Conservation (phyloP, 2,113 vertebrate species). For the Capreolus pygargus region DNA sequence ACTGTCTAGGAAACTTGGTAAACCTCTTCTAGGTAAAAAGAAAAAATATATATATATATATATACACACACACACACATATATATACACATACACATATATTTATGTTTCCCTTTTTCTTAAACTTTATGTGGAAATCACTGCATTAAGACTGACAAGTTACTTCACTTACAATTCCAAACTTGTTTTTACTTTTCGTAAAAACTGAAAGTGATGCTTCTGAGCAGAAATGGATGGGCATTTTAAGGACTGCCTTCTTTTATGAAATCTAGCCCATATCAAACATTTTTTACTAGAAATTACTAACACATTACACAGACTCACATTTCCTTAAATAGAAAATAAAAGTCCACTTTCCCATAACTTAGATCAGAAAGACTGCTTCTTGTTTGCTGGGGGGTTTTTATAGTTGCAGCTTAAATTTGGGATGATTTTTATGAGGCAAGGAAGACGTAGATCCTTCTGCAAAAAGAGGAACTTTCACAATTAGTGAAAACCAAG, state of each 20-base stretch:
- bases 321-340: conserved; percentile 78
- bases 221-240: neutral
- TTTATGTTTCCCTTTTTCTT: neutral
- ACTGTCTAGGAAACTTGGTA: neutral
- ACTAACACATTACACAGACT: conserved; percentile 66
- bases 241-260: neutral
- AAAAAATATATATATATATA: neutral
- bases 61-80: neutral
- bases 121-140: neutral
- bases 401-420: conserved; percentile 68
- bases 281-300: conserved; percentile 58
- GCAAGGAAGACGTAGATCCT: conserved; percentile 73
- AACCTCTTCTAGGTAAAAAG: neutral
- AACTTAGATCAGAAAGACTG: conserved; percentile 74
- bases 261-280: conserved; percentile 51
- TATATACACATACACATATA: neutral
- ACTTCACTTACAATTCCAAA: conserved; percentile 20
- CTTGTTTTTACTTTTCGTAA: conserved; percentile 50
- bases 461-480: conserved; percentile 83
- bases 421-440: conserved; percentile 77
- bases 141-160: neutral
- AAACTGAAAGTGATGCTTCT: conserved; percentile 62
- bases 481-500: conserved; percentile 83
- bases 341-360: conserved; percentile 80
- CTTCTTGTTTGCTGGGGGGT: conserved; percentile 67